Base-by-base conservation (phyloP, 2,888 invertebrate species). In the Ichneumon xanthorius region DNA sequence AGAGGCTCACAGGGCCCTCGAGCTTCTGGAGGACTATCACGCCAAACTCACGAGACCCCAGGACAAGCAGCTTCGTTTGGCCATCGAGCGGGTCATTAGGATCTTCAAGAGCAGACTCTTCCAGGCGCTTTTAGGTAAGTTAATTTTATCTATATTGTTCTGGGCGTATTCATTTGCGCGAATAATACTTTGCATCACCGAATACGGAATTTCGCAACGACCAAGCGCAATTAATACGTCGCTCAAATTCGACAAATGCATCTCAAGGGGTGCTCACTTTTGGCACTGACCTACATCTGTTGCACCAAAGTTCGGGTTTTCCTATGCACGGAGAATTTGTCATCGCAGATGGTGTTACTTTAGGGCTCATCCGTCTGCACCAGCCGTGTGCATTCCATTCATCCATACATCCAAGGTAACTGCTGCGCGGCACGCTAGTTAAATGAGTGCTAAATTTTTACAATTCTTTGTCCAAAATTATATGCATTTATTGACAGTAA, bases 71-170 rank as follows among this genome's bases (percentile, higher is more conserved):
- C 96, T 99, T 90, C 96, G 99, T 90, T 96, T 97, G 91, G 99
- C 99, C 90, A 99, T 99, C 94, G 99, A 99, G 95, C 96, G 99
- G 91, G 99, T 99, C 93, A 99, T 99, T 94, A 96, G 98, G 92
- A 99, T 99, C 95, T 99, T 99, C 96, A 99, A 99, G 95, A 99
- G 99, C 91, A 96, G 98, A 87, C 96, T 99, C 87, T 99, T 99
- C 95, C 99, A 99, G 95, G 99, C 99, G 89, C 95, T 99, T 90
- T 96, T 99, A 95, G 99, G 99, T 99, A 95, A 96, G 97, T 95
- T 75, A 68, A 48, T 40, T 40, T 84, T 58, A 2, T 33, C 33
- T 30, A 19, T 70, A 50, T n/a, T 50, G 5, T 14, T 48, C 45
- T 26, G 0, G 2, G 48, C 16, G 37, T 9, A 26, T 48, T 14